phyloP scores from a whole-genome alignment of 2,797 vertebrate species.

The Monodelphis domestica region DNA sequence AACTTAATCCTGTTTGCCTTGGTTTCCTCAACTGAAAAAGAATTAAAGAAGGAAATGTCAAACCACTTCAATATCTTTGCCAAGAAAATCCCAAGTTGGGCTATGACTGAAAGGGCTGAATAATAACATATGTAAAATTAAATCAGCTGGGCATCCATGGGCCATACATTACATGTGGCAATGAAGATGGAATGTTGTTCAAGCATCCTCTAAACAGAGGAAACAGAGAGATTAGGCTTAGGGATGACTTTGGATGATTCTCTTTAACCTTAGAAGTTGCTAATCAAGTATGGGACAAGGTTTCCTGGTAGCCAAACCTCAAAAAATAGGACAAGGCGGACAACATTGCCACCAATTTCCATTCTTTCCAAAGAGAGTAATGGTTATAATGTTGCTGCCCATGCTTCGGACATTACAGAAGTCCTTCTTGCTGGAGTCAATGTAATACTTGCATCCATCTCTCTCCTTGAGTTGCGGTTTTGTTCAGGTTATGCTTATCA shows the following conservation, averaged over 20 bases:
- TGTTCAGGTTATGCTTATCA: not conserved
- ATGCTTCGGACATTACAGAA: no score
- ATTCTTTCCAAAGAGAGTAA: not conserved
- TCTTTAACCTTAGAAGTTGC: not conserved
- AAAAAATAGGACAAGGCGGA: not conserved
- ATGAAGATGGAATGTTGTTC: not conserved
- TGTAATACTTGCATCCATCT: not conserved
- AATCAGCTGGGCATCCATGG: not conserved
- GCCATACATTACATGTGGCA: not conserved
- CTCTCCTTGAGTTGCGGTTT: not conserved
- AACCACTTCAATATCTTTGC: no score
- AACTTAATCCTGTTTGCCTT: no score
- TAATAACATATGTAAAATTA: not conserved
- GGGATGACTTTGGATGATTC: not conserved
- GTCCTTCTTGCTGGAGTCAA: not conserved
- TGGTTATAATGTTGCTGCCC: not conserved
- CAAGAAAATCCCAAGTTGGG: no score
- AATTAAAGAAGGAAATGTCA: no score
- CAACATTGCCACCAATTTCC: not conserved
- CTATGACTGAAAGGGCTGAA: no score
- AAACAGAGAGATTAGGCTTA: not conserved
- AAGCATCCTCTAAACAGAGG: not conserved
- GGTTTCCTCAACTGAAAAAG: no score
- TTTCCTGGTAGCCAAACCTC: not conserved
- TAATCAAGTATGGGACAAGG: not conserved